Conservation (phyloP, 2,113 vertebrate genomes). For the Macrotis lagotis region DNA sequence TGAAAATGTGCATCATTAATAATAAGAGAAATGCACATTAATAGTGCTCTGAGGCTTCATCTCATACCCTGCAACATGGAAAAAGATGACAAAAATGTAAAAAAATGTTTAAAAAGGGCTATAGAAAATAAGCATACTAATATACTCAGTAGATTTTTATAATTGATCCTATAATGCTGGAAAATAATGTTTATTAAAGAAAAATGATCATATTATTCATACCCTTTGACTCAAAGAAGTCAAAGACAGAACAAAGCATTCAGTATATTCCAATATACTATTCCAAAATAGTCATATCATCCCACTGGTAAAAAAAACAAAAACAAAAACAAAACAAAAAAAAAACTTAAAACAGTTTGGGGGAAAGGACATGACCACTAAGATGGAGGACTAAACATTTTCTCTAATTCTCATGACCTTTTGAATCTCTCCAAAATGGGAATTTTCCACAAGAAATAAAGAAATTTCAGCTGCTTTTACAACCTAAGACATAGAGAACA, state of each 20-base stretch:
- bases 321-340: too few species aligned
- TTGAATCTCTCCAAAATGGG: neutral
- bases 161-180: neutral
- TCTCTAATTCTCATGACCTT: neutral
- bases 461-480: neutral
- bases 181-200: neutral
- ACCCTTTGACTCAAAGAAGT: neutral
- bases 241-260: neutral
- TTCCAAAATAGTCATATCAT: neutral
- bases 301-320: too few species aligned
- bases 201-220: neutral
- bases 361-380: neutral
- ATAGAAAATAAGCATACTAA: neutral
- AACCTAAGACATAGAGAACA: neutral
- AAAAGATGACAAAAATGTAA: neutral
- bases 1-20: neutral
- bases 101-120: neutral
- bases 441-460: neutral
- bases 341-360: too few species aligned
- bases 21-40: neutral
- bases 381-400: neutral
- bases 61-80: neutral
- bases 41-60: neutral
- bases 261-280: neutral
- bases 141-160: neutral